Conservation (phyloP, 2,113 vertebrate species). For the Tringa solitaria region DNA sequence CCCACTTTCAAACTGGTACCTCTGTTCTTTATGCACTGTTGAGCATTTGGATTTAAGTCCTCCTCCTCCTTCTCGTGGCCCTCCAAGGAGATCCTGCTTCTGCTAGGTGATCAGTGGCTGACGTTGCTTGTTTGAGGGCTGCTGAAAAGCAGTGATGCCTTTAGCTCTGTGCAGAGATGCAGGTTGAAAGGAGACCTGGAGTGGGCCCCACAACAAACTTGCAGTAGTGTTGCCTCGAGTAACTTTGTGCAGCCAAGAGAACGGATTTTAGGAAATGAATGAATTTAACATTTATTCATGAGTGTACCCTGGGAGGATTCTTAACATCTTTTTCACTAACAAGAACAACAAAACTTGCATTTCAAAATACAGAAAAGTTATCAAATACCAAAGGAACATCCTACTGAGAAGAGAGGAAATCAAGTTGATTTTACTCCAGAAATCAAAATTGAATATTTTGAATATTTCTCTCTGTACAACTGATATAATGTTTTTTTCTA, state of each 20-base stretch:
- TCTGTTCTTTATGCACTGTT: fast-evolving
- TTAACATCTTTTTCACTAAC: not conserved
- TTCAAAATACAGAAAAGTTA: not conserved
- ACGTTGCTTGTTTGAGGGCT: not conserved
- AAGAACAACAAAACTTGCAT: not conserved
- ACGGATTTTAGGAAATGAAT: not conserved
- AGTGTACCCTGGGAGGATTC: not conserved
- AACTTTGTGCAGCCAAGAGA: fast-evolving
- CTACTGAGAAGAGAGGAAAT: slow-evolving; percentile 30
- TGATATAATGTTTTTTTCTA: not conserved
- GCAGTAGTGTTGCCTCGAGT: not conserved
- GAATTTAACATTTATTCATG: not conserved
- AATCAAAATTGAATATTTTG: slow-evolving; percentile 15
- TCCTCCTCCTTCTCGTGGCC: not conserved
- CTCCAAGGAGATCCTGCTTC: not conserved
- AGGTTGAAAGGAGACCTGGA: not conserved
- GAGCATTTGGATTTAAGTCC: not conserved
- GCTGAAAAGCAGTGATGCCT: not conserved
- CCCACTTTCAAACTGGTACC: not conserved
- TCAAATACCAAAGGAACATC: not conserved
- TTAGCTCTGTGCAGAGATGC: not conserved
- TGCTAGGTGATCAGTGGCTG: not conserved
- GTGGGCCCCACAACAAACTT: not conserved
- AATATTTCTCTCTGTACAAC: not conserved
- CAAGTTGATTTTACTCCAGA: not conserved